Evolutionary conservation across 2,888 invertebrate species (phyloP), one percentile per base, ranked within the genome.

Genomic region (Pseudococcus longispinus): DNA sequence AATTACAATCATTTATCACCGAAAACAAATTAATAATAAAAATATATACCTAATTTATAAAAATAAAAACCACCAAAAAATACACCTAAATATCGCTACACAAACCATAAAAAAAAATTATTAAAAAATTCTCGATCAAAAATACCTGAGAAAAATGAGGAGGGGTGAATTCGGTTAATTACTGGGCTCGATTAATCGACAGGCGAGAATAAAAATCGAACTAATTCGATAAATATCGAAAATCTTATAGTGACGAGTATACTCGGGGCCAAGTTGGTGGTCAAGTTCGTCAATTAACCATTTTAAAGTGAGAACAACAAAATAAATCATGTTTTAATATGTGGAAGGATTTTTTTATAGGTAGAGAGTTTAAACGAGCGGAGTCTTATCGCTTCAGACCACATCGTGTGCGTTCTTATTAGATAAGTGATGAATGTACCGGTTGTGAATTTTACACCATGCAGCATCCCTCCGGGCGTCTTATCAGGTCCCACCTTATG

Each of bases 391-490:
- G 85, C 46, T 74, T 51, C 77, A 85, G 85, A 85, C 85, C 85
- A 85, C 85, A 85, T 85, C 85, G 85, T 85, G 85, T 85, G 85
- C 85, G 85, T 85, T 85, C 85, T 85, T 85, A 85, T 85, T 85
- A 85, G 85, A 74, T 85, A 85, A 85, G 85, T 85, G 85, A 85
- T 85, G 85, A 77, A 85, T 85, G 85, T 85, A 85, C 85, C 32
- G 85, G 85, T 77, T 85, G 85, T 85, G 85, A 85, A 85, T 85
- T 85, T 85, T 85, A 85, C 85, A 85, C 85, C 85, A 77, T 85
- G 46, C 70, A 85, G 85, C 44, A 74, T 74, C 85, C 85, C 85
- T 85, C 85, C 51, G 37, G 85, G 85, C 85, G 46, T 77, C 85
- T 85, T 85, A 85, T 85, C 85, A 74, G 85, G 85, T 85, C 85